Percentiles rank a stretch among this genome's conserved stretches.
Evolutionary conservation across 1,140 invertebrate species (phyloP).

Genomic region (Temnothorax longispinosus): DNA sequence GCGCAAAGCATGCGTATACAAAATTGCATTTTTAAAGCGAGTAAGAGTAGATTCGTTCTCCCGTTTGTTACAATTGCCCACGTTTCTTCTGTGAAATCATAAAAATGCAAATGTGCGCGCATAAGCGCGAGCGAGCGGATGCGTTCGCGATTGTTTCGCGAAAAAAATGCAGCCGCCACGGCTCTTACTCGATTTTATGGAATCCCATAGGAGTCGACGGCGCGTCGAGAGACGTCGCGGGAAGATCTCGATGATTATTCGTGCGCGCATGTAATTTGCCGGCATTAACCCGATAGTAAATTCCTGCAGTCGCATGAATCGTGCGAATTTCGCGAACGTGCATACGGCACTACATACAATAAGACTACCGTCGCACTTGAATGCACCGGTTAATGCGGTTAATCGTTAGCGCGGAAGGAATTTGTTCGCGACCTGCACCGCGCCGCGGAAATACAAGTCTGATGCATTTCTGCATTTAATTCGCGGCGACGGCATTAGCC

Average conservation of each 20-base stretch:
- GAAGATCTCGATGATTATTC: constrained; percentile 43
- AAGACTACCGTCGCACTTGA: background rate
- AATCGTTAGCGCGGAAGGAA: constrained; percentile 20
- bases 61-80: constrained; percentile 1
- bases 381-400: background rate
- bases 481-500: background rate
- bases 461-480: constrained; percentile 23
- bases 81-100: constrained; percentile 39
- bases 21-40: background rate
- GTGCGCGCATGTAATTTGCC: constrained; percentile 46
- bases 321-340: constrained; percentile 45
- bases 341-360: background rate
- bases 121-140: constrained; percentile 30
- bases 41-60: background rate
- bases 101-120: constrained; percentile 36
- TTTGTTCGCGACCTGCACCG: constrained; percentile 14
- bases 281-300: constrained; percentile 55
- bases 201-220: constrained; percentile 13
- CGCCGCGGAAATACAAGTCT: background rate
- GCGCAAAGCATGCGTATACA: background rate
- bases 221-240: constrained; percentile 14
- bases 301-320: constrained; percentile 17
- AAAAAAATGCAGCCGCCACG: background rate
- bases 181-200: constrained; percentile 41
- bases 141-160: constrained; percentile 39